These are phyloP conservation scores for Morinoia aosen DNA, from an alignment of 2,888 invertebrate species.

Conservation along the genomic window DNA sequence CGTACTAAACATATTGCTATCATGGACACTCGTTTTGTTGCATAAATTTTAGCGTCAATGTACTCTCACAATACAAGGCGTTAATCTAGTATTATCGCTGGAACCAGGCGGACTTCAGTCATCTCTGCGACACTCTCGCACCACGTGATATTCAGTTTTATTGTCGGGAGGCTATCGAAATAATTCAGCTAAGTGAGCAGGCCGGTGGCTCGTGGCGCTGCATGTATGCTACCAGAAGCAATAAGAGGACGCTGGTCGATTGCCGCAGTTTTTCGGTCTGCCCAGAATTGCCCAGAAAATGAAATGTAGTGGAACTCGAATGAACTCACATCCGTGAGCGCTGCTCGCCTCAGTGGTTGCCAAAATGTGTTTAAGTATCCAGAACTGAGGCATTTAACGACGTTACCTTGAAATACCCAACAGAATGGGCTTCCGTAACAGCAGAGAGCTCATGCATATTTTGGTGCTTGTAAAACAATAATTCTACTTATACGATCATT, in stretches of 20 bases:
- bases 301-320: conserved; percentile 2
- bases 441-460: background rate
- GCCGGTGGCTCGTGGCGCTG: background rate
- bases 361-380: background rate
- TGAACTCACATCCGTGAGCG: background rate
- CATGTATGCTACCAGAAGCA: background rate
- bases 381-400: background rate
- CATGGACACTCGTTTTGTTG: background rate
- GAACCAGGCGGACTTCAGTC: background rate
- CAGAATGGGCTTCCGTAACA: background rate
- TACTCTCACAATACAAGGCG: background rate
- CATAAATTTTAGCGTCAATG: background rate
- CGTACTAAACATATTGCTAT: background rate
- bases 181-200: background rate
- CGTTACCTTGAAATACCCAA: background rate
- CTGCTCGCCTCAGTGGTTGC: background rate
- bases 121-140: background rate
- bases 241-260: background rate
- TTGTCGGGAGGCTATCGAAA: background rate
- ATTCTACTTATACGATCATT: background rate
- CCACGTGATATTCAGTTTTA: background rate
- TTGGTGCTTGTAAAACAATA: background rate
- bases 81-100: background rate
- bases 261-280: background rate
- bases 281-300: background rate